Conservation (phyloP, 1,140 invertebrate species). For the Caenorhabditis briggsae region DNA sequence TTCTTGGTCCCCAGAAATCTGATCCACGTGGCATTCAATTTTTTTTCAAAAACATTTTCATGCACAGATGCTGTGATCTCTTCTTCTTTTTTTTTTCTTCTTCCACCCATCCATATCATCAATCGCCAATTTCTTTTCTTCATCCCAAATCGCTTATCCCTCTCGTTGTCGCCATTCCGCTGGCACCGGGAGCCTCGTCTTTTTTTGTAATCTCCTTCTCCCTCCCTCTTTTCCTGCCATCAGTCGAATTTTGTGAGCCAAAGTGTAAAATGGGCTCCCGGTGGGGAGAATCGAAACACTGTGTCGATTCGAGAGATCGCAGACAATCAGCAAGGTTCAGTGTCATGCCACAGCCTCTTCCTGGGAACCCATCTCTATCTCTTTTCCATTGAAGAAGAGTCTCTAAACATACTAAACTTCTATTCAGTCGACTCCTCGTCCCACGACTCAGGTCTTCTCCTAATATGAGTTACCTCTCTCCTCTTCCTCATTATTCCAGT, state of each 20-base stretch:
- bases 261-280: constrained; percentile 53
- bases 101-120: constrained; percentile 9
- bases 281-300: neutral
- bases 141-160: constrained; percentile 10
- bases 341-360: neutral
- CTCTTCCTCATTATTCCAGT: constrained; percentile 67
- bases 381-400: constrained; percentile 20
- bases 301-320: neutral
- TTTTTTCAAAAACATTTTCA: constrained; percentile 2
- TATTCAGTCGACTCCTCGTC: no score
- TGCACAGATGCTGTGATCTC: neutral
- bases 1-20: no score
- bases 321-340: neutral
- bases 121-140: constrained; percentile 6
- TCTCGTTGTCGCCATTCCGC: constrained; percentile 14
- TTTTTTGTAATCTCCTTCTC: constrained; percentile 35
- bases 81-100: neutral
- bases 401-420: constrained; percentile 28
- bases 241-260: constrained; percentile 43
- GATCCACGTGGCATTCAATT: no score
- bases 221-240: constrained; percentile 42
- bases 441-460: neutral
- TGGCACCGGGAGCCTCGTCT: neutral
- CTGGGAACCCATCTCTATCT: neutral
- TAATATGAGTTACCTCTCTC: constrained; percentile 68